phyloP scores from a whole-genome alignment of 2,888 invertebrate species.

The Cryptus viduatorius region DNA sequence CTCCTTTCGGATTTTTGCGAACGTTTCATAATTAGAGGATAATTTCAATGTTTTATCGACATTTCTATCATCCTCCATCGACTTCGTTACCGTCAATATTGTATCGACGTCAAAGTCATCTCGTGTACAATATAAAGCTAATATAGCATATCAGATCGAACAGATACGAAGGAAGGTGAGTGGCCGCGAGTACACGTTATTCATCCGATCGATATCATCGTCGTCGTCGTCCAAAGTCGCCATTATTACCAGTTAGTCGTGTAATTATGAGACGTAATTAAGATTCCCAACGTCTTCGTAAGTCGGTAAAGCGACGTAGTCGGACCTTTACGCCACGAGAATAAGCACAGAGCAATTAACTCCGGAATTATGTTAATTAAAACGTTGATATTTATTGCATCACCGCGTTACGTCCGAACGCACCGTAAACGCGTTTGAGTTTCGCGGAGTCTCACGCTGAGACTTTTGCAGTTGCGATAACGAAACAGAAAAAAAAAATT shows the following conservation, averaged over 20 bases:
- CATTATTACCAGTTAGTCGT: conserved; percentile 68
- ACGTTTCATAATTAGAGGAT: too few relatives aligned
- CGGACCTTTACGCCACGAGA: conserved; percentile 51
- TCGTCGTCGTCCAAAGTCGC: conserved; percentile 38
- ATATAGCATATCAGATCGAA: conserved; percentile 32
- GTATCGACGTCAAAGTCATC: conserved; percentile 9
- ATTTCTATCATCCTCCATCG: not conserved
- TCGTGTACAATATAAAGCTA: not conserved
- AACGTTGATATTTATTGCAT: conserved; percentile 76
- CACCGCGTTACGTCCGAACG: conserved; percentile 27
- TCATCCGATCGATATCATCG: conserved; percentile 66
- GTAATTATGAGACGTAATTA: conserved; percentile 70
- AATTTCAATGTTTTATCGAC: too few relatives aligned
- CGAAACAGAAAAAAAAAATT: conserved; percentile 18
- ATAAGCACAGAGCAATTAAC: conserved; percentile 77
- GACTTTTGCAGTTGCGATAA: conserved; percentile 7
- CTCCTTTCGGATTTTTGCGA: too few relatives aligned
- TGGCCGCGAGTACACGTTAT: conserved; percentile 24
- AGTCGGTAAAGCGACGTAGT: conserved; percentile 1
- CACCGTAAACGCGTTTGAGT: not conserved
- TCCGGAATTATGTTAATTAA: conserved; percentile 78
- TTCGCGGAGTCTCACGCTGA: not conserved
- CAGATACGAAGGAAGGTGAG: conserved; percentile 25
- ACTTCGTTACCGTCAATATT: not conserved
- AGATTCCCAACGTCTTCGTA: conserved; percentile 63